Evolutionary conservation across 2,888 invertebrate species (phyloP), one percentile per base, ranked within the genome.

Genomic region (Byasa hedistus): DNA sequence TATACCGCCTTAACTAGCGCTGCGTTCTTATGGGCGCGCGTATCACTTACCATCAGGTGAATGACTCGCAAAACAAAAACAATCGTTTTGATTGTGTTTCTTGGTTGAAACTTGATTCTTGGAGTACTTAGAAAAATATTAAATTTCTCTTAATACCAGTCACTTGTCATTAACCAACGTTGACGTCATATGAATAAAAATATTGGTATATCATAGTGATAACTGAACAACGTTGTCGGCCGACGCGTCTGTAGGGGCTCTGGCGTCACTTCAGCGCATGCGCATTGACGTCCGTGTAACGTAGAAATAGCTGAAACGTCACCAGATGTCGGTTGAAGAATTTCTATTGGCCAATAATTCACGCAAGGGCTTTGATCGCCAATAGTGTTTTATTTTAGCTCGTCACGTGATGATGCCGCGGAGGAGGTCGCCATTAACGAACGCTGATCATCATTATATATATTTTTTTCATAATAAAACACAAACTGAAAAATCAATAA

Each of bases 261-360:
- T 69, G 71, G 70, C 80, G 82, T 81, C 81, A 81, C 69, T 64
- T 69, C 52, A 65, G 64, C 68, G 48, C 48, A 15, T n/a, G 48
- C 69, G 69, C 72, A 75, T 78, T 78, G 79, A 80, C 80, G 82
- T 79, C 71, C 71, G 73, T 61, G 60, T 70, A 71, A 70, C 76
- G 75, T 78, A 75, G 76, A 76, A 72, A 68, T 63, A 62, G 69
- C 65, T 36, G 59, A 65, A 68, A 75, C 81, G 82, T 79, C 78
- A 82, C 71, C 48, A 59, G 62, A 55, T 32, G 58, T 36, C 56
- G 48, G 59, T 48, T 58, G 62, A 55, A 58, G 62, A 66, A 66
- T 66, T 61, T 62, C 57, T 66, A 66, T 72, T 71, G 59, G 60
- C 68, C 60, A 70, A 73, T 70, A 70, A 71, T 65, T 70, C 58